Conservation (phyloP, 2,113 vertebrate species). For the Tachysurus vachellii region DNA sequence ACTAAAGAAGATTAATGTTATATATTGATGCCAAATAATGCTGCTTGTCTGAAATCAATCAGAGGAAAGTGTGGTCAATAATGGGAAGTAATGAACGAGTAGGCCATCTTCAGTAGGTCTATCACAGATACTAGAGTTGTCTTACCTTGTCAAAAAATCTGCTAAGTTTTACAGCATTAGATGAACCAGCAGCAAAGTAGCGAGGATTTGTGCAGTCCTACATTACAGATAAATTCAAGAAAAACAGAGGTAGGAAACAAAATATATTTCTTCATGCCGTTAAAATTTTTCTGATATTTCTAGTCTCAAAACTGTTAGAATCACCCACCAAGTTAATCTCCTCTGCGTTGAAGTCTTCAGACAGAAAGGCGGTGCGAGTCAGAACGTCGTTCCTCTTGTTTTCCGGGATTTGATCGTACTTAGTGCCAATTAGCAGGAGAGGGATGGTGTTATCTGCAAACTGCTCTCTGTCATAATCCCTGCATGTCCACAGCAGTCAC, state of each 20-base stretch:
- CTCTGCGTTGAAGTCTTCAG: slow-evolving; percentile 97
- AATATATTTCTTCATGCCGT: background rate
- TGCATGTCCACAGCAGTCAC: slow-evolving; percentile 59
- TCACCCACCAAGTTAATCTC: slow-evolving; percentile 92
- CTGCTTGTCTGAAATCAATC: background rate
- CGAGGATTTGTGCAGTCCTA: slow-evolving; percentile 94
- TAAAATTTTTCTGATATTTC: background rate
- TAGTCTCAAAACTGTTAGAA: background rate
- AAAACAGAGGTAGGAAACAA: background rate
- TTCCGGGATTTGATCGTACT: slow-evolving; percentile 96
- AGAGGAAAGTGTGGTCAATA: background rate
- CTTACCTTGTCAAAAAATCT: slow-evolving; percentile 98
- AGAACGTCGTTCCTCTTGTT: slow-evolving; percentile 90
- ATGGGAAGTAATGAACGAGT: no score
- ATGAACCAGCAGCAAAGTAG: slow-evolving; percentile 92
- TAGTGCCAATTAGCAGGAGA: slow-evolving; percentile 93
- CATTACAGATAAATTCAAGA: slow-evolving; percentile 33
- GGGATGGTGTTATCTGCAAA: slow-evolving; percentile 95
- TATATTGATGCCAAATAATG: background rate
- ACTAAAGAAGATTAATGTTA: background rate
- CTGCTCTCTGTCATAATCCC: slow-evolving; percentile 93
- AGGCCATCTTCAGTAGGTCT: background rate
- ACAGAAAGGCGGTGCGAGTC: slow-evolving; percentile 91
- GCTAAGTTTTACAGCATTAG: slow-evolving; percentile 95
- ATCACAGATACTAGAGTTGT: background rate